Base-by-base conservation (phyloP, 2,797 vertebrate species). In the Setipinna tenuifilis region DNA sequence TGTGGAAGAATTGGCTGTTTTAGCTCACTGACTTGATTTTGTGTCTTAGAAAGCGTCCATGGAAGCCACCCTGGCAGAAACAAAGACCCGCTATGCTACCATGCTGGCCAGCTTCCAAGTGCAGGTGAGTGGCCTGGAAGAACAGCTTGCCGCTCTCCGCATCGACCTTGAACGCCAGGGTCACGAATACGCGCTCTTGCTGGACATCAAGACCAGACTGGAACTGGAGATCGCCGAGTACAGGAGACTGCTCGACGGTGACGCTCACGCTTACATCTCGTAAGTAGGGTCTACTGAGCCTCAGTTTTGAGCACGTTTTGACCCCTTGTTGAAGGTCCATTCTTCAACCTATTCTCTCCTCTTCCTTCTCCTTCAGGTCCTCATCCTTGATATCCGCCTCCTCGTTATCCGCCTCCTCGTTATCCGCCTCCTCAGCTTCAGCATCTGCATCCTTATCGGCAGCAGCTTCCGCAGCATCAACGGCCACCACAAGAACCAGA, bases 181-280 rank as follows among this genome's bases (percentile, higher is more conserved):
- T 14, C 92, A 94, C 0, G 96, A 97, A 81, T 97, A 97, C 90
- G 87, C 95, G 87, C 57, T 91, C 31, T 95, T 97, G 83, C 91
- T 97, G 88, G 95, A 96, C 0, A 92, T 92, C 11, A 96, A 96
- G 90, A 94, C 94, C 85, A 90, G 94, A 17, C 93, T 97, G 91
- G 96, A 97, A 93, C 10, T 94, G 12, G 96, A 97, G 94, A 97
- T 97, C 28, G 87, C 89, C 0, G 96, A 96, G 9, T 97, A 97
- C 94, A 91, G 95, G 57, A 91, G 95, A 31, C 95, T 97, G 48
- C 89, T 97, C 89, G 95, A 96, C 6, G 92, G 85, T 31, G 25
- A 84, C 58, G 92, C 28, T n/a, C 3, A 16, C 50, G 17, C 19
- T 82, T 7, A 12, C 14, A 48, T 46, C 23, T 82, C 65, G 11